Conservation (phyloP, 1,140 invertebrate genomes). For the Temnothorax curvispinosus region DNA sequence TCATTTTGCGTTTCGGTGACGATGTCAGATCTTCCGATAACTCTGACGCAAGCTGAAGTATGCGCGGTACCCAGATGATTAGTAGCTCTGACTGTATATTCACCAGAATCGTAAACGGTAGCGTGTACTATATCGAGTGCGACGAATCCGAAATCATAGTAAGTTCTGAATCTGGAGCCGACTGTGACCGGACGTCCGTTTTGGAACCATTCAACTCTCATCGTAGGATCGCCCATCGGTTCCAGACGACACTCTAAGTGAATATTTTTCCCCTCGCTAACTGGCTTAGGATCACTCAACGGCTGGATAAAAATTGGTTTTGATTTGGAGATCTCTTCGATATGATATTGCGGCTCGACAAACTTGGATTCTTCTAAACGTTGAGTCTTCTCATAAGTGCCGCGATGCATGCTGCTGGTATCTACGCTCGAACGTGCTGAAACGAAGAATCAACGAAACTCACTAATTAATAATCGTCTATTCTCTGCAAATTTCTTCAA, state of each 20-base stretch:
- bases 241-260: conserved; percentile 96
- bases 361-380: conserved; percentile 94
- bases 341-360: conserved; percentile 94
- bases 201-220: conserved; percentile 98
- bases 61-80: conserved; percentile 97
- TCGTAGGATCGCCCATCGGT: conserved; percentile 97
- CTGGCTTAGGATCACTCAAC: conserved; percentile 92
- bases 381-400: conserved; percentile 94
- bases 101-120: conserved; percentile 95
- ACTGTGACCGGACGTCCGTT: conserved; percentile 95
- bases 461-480: conserved; percentile 17
- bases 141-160: conserved; percentile 97
- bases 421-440: conserved; percentile 94
- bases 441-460: conserved; percentile 77
- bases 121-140: conserved; percentile 96
- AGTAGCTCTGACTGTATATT: conserved; percentile 96
- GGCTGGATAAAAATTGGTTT: conserved; percentile 96
- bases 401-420: conserved; percentile 94
- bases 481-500: neutral
- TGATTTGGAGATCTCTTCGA: conserved; percentile 97
- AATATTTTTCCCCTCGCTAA: conserved; percentile 96
- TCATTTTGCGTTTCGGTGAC: conserved; percentile 98
- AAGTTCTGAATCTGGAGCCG: conserved; percentile 96
- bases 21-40: conserved; percentile 93
- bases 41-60: conserved; percentile 95